Base-by-base conservation (phyloP, 2,113 vertebrate species). In the Ondatra zibethicus region DNA sequence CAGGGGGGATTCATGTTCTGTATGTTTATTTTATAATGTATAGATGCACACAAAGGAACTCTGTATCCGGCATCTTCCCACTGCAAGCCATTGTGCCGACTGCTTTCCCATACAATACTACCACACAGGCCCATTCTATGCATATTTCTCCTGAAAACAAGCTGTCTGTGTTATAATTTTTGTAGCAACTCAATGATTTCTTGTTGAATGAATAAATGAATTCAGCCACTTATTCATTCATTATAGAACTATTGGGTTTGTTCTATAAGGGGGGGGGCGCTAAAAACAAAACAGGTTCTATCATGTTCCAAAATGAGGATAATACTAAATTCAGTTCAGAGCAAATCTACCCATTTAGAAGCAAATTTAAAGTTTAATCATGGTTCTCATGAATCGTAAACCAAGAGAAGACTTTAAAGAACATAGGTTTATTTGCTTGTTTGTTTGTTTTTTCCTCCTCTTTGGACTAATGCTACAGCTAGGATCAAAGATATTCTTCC, bases 61-160 rank as follows among this genome's bases (percentile, higher is more conserved):
- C 82, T 95, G 88, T 97, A 66, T 92, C 39, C 42, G 25, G 33
- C 13, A 61, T 84, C 88, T 89, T 95, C 91, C 96, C 93, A 95
- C 89, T 97, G 93, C n/a, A 39, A 89, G 77, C 87, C 93, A 96
- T 84, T 95, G 82, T 94, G 91, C 66, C 33, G 84, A 21, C 73
- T 92, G 1, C 95, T 91, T 92, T 47, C 39, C 52, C 42, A 73
- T 21, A 97, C 81, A 96, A 96, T 92, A 88, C 94, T 63, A 77
- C 78, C 27, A 96, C 88, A 96, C 96, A 98, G 72, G 87, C 91
- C 91, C 91, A 80, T 91, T 95, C 78, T 82, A 75, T 76, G 87
- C 86, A 63, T 87, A 96, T 72, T 92, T 96, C 91, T 96, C 86
- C 93, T 36, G 82, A 75, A 96, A 96, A 97, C 93, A 98, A 96